These are phyloP conservation scores for Melanchra persicariae DNA, from an alignment of 2,888 invertebrate genomes.

Conservation along the genomic window DNA sequence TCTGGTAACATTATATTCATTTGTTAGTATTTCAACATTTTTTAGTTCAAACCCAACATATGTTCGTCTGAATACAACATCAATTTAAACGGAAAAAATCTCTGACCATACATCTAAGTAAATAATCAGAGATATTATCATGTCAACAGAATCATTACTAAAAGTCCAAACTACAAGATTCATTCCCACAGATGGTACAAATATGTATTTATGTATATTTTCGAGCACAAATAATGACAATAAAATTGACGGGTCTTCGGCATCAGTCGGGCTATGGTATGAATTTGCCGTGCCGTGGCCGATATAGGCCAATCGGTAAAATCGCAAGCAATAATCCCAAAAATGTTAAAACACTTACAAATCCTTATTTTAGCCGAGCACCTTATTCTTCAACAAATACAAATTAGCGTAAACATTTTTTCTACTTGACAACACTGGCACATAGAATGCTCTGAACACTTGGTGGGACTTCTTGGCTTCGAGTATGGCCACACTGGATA, in stretches of 20 bases:
- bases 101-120: not conserved
- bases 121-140: not conserved
- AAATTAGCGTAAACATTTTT: slow-evolving; percentile 93
- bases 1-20: slow-evolving; percentile 22
- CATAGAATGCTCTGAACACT: slow-evolving; percentile 96
- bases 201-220: too few relatives aligned
- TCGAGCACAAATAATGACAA: not conserved
- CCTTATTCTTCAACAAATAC: slow-evolving; percentile 92
- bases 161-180: too few relatives aligned
- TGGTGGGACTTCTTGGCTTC: slow-evolving; percentile 94
- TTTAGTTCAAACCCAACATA: not conserved
- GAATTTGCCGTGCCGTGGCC: too few relatives aligned
- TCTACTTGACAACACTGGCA: slow-evolving; percentile 94
- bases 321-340: slow-evolving; percentile 5
- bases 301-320: not conserved
- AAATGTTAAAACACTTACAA: slow-evolving; percentile 51
- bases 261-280: too few relatives aligned
- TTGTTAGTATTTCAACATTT: slow-evolving; percentile 43
- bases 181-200: too few relatives aligned
- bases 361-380: slow-evolving; percentile 54
- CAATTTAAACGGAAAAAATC: too few relatives aligned
- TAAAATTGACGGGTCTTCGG: too few relatives aligned
- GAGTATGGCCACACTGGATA: slow-evolving; percentile 94
- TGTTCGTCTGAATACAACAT: not conserved
- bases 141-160: not conserved